A percentile compares a stretch with the other conserved stretches of the same genome.
Conservation (phyloP, 2,113 vertebrate species). For the Bettongia penicillata region DNA sequence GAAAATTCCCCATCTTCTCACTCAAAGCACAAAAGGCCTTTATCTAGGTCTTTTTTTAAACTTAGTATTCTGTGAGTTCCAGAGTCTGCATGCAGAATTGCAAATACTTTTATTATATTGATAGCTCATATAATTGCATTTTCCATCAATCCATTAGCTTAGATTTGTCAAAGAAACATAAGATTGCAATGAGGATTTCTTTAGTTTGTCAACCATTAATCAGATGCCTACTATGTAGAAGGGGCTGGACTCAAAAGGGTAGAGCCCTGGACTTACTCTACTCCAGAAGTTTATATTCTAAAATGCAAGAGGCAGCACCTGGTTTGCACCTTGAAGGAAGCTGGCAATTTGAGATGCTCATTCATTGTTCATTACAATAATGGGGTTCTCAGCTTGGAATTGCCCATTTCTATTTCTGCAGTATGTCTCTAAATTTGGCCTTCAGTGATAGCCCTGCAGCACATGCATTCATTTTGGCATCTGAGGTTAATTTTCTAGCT, state of each 20-base stretch:
- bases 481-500: conserved; percentile 40
- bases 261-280: not conserved
- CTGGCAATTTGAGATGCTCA: not conserved
- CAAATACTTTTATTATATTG: not conserved
- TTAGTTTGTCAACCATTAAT: not conserved
- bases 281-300: not conserved
- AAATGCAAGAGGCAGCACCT: not conserved
- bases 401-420: not conserved
- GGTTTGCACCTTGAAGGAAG: not conserved
- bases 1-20: not conserved
- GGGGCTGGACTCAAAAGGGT: not conserved
- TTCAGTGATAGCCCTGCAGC: conserved; percentile 25
- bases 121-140: not conserved
- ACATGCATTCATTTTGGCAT: conserved; percentile 3
- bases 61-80: not conserved
- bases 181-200: not conserved
- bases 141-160: not conserved
- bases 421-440: conserved; percentile 19
- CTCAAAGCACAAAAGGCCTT: not conserved
- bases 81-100: not conserved
- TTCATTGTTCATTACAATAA: conserved; percentile 11
- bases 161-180: not conserved
- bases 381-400: conserved; percentile 10
- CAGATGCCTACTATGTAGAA: not conserved
- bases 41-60: not conserved